These are phyloP conservation scores for Hafferia zeledoni DNA, from an alignment of 2,797 vertebrate species.

Conservation along the genomic window DNA sequence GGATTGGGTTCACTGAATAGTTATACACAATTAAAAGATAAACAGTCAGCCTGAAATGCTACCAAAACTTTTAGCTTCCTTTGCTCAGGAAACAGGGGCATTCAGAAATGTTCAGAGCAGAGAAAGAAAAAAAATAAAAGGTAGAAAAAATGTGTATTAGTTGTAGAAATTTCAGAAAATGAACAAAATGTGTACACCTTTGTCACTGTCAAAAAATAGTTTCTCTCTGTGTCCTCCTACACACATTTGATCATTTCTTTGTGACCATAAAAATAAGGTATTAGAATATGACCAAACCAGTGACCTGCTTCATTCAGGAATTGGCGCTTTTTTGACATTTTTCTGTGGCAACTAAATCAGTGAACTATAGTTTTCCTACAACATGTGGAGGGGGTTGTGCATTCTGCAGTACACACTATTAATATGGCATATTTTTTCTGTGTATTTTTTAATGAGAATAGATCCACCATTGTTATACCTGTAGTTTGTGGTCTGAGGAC, in stretches of 20 bases:
- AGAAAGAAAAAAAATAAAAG: fast-evolving
- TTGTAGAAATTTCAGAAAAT: neutral
- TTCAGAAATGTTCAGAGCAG: neutral
- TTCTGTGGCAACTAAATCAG: neutral
- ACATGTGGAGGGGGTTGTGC: neutral
- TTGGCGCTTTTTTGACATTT: neutral
- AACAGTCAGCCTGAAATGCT: constrained; percentile 31
- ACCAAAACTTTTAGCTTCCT: constrained; percentile 19
- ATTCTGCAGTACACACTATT: neutral
- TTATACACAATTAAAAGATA: constrained; percentile 51
- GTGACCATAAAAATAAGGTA: neutral
- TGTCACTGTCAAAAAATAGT: neutral
- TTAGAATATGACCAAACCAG: neutral
- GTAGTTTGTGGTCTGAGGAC: neutral
- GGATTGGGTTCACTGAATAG: constrained; percentile 54
- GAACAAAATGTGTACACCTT: neutral
- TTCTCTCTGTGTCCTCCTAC: neutral
- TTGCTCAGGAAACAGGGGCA: neutral
- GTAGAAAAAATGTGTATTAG: neutral
- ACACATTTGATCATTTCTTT: neutral
- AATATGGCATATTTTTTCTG: neutral
- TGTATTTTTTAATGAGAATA: neutral
- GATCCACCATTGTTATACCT: neutral
- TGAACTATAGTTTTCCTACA: neutral
- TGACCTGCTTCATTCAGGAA: neutral